phyloP scores from a whole-genome alignment of 1,140 invertebrate genomes.

The Lerema accius region DNA sequence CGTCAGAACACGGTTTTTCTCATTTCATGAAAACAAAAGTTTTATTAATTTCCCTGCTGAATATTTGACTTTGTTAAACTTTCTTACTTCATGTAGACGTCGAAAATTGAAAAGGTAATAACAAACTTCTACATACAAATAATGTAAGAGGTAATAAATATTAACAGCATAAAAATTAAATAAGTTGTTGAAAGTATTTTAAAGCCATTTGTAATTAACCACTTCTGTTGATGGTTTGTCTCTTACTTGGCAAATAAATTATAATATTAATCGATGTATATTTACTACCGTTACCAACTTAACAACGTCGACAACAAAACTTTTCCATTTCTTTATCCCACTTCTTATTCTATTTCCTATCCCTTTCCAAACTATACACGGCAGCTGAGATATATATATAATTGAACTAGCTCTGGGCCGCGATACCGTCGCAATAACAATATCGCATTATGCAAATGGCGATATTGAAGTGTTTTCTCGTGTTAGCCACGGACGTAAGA shows the following conservation, averaged over 20 bases:
- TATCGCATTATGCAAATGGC: constrained; percentile 19
- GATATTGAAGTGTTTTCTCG: constrained; percentile 15
- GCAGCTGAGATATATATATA: constrained; percentile 5
- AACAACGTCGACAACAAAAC: neutral
- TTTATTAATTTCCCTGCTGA: constrained; percentile 32
- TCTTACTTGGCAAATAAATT: too few relatives aligned
- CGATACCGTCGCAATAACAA: constrained; percentile 11
- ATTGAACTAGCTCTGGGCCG: constrained; percentile 1
- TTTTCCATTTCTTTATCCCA: neutral
- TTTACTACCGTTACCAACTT: neutral
- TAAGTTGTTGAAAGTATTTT: too few relatives aligned
- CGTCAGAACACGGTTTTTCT: neutral
- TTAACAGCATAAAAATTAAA: neutral
- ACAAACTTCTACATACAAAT: neutral
- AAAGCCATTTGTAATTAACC: too few relatives aligned
- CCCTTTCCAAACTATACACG: constrained; percentile 2
- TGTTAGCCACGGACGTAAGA: constrained; percentile 10
- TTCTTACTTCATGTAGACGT: neutral
- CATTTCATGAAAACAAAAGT: constrained; percentile 20
- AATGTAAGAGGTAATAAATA: neutral
- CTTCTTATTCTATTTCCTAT: constrained; percentile 1
- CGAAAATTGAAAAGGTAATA: constrained; percentile 2
- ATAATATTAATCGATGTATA: constrained; percentile 1
- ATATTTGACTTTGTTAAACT: constrained; percentile 12
- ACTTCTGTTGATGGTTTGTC: too few relatives aligned